These are phyloP conservation scores for Eulemur mongoz DNA, from an alignment of 2,797 vertebrate species.

Conservation along the genomic window DNA sequence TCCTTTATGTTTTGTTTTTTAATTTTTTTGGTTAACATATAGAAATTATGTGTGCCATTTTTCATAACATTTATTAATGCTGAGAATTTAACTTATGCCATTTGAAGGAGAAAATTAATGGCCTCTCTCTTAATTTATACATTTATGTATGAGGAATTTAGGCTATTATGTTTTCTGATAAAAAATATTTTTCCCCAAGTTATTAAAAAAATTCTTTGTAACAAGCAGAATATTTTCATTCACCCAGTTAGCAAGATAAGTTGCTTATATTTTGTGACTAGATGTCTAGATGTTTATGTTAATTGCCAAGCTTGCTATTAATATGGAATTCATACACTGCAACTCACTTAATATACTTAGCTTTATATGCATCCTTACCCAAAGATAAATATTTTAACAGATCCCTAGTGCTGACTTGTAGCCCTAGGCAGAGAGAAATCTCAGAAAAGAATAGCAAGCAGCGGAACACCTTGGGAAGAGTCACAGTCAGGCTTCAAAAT, in stretches of 20 bases:
- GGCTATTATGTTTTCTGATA: slow-evolving; percentile 6
- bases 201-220: slow-evolving; percentile 33
- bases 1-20: background rate
- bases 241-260: background rate
- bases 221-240: slow-evolving; percentile 25
- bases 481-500: background rate
- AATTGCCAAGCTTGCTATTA: slow-evolving; percentile 60
- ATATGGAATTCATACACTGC: slow-evolving; percentile 40
- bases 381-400: slow-evolving; percentile 51
- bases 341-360: slow-evolving; percentile 44
- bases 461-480: background rate
- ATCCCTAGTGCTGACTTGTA: slow-evolving; percentile 16
- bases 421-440: slow-evolving; percentile 13
- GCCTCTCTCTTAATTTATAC: slow-evolving; percentile 11
- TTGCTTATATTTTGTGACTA: slow-evolving; percentile 44
- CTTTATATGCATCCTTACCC: slow-evolving; percentile 33
- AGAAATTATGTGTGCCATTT: background rate
- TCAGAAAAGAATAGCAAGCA: background rate
- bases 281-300: slow-evolving; percentile 35
- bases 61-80: background rate
- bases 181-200: background rate
- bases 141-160: slow-evolving; percentile 10
- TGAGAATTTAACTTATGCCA: background rate
- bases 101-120: slow-evolving; percentile 50
- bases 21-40: background rate